Evolutionary conservation across 2,888 invertebrate species (phyloP), one percentile per base, ranked within the genome.

Genomic region (Camponotus fellah): DNA sequence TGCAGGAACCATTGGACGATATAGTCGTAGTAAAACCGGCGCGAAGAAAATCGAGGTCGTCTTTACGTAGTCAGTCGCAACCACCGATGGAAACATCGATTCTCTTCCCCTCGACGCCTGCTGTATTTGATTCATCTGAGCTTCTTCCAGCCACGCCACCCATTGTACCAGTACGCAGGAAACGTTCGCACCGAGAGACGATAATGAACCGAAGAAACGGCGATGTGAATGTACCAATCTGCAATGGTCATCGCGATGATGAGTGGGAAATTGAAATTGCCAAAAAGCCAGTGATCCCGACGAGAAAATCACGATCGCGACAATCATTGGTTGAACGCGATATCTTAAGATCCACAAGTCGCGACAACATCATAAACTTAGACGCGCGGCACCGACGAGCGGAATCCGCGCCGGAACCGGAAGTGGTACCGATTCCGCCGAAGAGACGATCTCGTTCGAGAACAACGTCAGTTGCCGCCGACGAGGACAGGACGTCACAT

Each of bases 401-500:
- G 91, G 96, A 97, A 92, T 96, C 96, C 92, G 96, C 96, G 87
- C 72, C 40, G 6, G 96, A 97, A 89, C 96, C 97, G 79, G 95
- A 26, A 26, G 26, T 26, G 37, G 37, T 95, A 14, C 96, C 96
- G 8, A 95, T 96, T n/a, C 96, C 96, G 66, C 96, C 96, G 3
- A 96, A 94, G 80, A 91, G 94, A 65, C 88, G 95, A 83, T 96
- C 96, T 0, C 94, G 96, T 56, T 97, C 96, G 8, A 95, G 96
- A 77, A 94, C 94, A 2, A 94, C 95, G 0, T 95, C 95, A 2
- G 85, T 95, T 8, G 93, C 93, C 4, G 92, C 91, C 34, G 97
- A 97, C 88, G 97, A 97, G 84, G 97, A 97, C 90, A 96, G 97
- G 49, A 97, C 97, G 9, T 97, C 97, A 0, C 96, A 96, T 84